Conservation (phyloP, 1,140 invertebrate species). For the Heliconius melpomene region DNA sequence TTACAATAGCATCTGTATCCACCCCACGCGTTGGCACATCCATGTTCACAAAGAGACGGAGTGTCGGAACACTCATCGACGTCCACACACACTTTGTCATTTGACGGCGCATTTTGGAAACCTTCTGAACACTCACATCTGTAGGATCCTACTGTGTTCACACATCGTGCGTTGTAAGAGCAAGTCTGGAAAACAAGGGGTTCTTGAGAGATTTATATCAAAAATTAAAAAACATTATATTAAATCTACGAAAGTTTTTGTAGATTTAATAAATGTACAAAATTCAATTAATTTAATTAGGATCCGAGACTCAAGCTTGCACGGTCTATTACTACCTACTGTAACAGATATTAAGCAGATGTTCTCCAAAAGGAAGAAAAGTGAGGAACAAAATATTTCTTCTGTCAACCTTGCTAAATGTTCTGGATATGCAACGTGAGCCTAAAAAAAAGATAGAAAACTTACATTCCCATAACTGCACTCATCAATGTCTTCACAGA, state of each 20-base stretch:
- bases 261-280: too few relatives aligned
- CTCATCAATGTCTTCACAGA: constrained; percentile 95
- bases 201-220: too few relatives aligned
- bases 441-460: not conserved
- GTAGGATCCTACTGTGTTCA: constrained; percentile 91
- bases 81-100: constrained; percentile 83
- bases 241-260: too few relatives aligned
- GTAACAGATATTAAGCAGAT: too few relatives aligned
- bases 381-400: too few relatives aligned
- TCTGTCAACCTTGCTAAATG: too few relatives aligned
- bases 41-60: constrained; percentile 89
- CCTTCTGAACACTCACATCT: constrained; percentile 90
- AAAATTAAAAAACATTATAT: too few relatives aligned
- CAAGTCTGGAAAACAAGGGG: constrained; percentile 73
- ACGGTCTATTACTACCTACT: too few relatives aligned
- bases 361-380: too few relatives aligned
- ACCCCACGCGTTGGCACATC: constrained; percentile 91
- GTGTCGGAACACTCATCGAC: constrained; percentile 85
- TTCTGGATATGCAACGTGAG: not conserved
- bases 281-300: too few relatives aligned
- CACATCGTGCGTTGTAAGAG: constrained; percentile 84
- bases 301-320: too few relatives aligned
- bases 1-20: constrained; percentile 90
- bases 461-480: constrained; percentile 81
- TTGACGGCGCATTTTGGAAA: constrained; percentile 83